These are phyloP conservation scores for Sisyra terminalis DNA, from an alignment of 2,888 invertebrate species.

Conservation along the genomic window DNA sequence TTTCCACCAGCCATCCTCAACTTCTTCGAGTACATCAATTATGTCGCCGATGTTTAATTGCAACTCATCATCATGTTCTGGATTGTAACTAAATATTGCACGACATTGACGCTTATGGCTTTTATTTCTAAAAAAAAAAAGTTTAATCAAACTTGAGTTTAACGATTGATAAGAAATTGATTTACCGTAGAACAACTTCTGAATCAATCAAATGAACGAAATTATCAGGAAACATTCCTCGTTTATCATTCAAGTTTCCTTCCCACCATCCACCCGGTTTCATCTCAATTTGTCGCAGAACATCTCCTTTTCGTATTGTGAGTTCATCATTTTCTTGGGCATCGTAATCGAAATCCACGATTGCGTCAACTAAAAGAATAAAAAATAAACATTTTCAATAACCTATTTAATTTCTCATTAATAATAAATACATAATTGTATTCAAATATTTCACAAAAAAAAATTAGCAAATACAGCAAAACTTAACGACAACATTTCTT, in stretches of 20 bases:
- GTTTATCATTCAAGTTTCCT: slow-evolving; percentile 64
- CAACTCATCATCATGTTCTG: slow-evolving; percentile 87
- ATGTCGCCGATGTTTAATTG: slow-evolving; percentile 74
- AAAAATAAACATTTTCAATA: slow-evolving; percentile 5
- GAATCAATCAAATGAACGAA: slow-evolving; percentile 54
- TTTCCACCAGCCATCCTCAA: slow-evolving; percentile 90
- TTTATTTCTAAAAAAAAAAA: slow-evolving; percentile 12
- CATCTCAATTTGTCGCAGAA: slow-evolving; percentile 62
- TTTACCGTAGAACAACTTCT: slow-evolving; percentile 12
- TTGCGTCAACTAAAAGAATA: slow-evolving; percentile 46
- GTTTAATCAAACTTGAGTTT: background rate
- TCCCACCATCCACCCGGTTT: slow-evolving; percentile 83
- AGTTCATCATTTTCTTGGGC: slow-evolving; percentile 79
- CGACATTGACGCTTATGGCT: slow-evolving; percentile 48
- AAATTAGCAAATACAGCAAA: no score
- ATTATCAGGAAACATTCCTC: slow-evolving; percentile 87
- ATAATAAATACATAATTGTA: no score
- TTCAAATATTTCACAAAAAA: no score
- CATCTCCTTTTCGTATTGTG: slow-evolving; percentile 65
- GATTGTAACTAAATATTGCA: slow-evolving; percentile 81
- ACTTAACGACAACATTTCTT: no score
- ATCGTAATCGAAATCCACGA: slow-evolving; percentile 74
- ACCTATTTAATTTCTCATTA: no score
- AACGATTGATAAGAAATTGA: background rate
- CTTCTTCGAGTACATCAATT: slow-evolving; percentile 80